These are phyloP conservation scores for Lontra canadensis DNA, from an alignment of 2,113 vertebrate genomes.

Conservation along the genomic window DNA sequence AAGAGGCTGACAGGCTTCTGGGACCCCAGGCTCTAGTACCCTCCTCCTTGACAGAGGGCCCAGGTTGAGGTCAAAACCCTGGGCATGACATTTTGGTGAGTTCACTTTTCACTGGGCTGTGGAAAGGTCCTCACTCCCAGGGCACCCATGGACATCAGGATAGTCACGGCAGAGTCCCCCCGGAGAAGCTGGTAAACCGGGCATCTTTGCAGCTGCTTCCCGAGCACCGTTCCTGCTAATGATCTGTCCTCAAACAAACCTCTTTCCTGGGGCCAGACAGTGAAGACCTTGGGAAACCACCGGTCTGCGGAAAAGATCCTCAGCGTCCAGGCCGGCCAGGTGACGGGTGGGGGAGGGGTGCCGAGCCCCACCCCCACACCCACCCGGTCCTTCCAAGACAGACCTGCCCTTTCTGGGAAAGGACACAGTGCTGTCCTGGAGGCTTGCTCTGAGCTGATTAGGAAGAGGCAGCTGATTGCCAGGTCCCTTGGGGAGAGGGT, in stretches of 20 bases:
- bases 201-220: not conserved
- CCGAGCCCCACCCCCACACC: not conserved
- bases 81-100: not conserved
- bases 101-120: not conserved
- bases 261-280: not conserved
- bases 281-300: not conserved
- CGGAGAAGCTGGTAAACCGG: not conserved
- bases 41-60: not conserved
- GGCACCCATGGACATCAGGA: not conserved
- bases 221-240: not conserved
- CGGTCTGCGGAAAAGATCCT: not conserved
- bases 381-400: rapidly evolving
- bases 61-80: not conserved
- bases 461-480: not conserved
- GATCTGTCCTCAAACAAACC: not conserved
- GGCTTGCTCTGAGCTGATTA: too few relatives aligned
- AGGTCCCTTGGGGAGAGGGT: not conserved
- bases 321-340: not conserved
- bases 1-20: rapidly evolving
- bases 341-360: not conserved
- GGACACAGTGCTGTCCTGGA: not conserved
- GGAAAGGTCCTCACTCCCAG: not conserved
- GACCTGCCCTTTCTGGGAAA: not conserved
- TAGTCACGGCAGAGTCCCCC: not conserved
- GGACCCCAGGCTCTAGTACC: not conserved